Conservation (phyloP, 2,113 vertebrate genomes). For the Thunnus maccoyii region DNA sequence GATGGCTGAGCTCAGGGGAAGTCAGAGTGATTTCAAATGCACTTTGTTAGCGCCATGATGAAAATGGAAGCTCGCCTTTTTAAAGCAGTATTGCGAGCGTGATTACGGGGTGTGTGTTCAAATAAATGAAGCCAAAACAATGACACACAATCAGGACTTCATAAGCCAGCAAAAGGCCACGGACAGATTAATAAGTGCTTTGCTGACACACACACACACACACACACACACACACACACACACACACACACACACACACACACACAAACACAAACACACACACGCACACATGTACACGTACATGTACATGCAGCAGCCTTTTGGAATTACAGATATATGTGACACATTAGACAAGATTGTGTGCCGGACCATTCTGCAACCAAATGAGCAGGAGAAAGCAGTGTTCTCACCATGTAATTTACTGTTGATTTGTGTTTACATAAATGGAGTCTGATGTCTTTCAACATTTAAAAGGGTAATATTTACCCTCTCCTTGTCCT, state of each 20-base stretch:
- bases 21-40: conserved; percentile 84
- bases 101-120: conserved; percentile 87
- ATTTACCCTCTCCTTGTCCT: conserved; percentile 61
- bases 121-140: conserved; percentile 88
- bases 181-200: conserved; percentile 86
- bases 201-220: conserved; percentile 49
- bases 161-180: conserved; percentile 80
- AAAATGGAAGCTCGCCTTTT: conserved; percentile 86
- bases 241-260: conserved; percentile 47
- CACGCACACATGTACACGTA: conserved; percentile 15
- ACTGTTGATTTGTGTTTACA: conserved; percentile 78
- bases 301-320: conserved; percentile 47
- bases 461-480: conserved; percentile 70
- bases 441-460: conserved; percentile 75
- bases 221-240: conserved; percentile 59
- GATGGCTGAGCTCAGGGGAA: conserved; percentile 81
- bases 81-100: conserved; percentile 81
- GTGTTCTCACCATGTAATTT: conserved; percentile 79
- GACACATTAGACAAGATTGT: conserved; percentile 79
- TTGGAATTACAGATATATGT: conserved; percentile 82
- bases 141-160: conserved; percentile 86
- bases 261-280: conserved; percentile 59
- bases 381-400: conserved; percentile 74
- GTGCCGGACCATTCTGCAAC: conserved; percentile 66
- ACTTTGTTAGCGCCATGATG: conserved; percentile 84